Conservation (phyloP, 2,113 vertebrate genomes). For the Formicarius rufipectus region DNA sequence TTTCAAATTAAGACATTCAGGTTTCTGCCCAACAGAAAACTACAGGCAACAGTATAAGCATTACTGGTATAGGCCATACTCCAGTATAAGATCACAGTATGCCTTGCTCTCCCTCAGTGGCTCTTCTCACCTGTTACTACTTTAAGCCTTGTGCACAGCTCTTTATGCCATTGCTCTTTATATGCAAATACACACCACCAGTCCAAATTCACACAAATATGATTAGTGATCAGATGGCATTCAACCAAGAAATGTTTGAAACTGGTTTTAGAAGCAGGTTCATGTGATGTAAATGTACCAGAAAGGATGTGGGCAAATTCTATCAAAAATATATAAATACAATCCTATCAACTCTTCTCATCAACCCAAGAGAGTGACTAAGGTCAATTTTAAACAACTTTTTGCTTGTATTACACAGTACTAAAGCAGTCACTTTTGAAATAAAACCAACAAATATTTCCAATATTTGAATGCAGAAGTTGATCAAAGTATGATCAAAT, state of each 20-base stretch:
- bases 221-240: background rate
- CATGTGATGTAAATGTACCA: background rate
- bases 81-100: background rate
- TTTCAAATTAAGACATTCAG: background rate
- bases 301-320: background rate
- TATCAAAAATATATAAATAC: background rate
- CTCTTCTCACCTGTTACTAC: background rate
- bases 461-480: background rate
- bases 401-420: background rate
- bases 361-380: background rate
- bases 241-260: background rate
- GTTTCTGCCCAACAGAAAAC: background rate
- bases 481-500: slow-evolving; percentile 3
- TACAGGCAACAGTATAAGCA: background rate
- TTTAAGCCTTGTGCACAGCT: background rate
- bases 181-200: background rate
- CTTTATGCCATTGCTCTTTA: background rate
- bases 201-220: background rate
- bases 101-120: background rate
- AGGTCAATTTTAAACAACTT: background rate
- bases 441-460: background rate
- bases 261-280: background rate
- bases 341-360: background rate
- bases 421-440: background rate
- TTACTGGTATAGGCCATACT: background rate